A percentile compares a stretch with the other conserved stretches of the same genome.
Evolutionary conservation across 1,140 invertebrate genomes (phyloP).

Genomic region (Holcopasites calliopsidis): DNA sequence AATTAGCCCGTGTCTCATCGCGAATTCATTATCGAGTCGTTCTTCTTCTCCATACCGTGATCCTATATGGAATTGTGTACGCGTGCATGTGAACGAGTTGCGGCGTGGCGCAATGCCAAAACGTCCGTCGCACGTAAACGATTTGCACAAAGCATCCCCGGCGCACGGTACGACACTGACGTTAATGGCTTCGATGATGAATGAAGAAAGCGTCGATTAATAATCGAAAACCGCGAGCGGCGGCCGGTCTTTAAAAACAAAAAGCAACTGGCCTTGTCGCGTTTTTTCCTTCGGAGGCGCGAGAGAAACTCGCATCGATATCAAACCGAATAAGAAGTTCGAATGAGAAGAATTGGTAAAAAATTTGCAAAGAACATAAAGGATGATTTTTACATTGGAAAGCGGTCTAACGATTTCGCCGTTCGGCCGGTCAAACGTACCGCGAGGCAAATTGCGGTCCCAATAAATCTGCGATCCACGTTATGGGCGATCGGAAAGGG

Average conservation of each 20-base stretch:
- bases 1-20: constrained; percentile 50
- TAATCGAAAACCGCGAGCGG: constrained; percentile 29
- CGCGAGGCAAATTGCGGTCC: not conserved
- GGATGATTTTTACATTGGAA: not conserved
- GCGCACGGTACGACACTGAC: constrained; percentile 31
- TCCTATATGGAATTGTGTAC: not conserved
- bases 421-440: not conserved
- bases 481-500: constrained; percentile 10
- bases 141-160: constrained; percentile 34
- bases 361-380: too few relatives aligned
- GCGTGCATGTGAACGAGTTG: not conserved
- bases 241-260: constrained; percentile 6
- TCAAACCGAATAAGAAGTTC: too few relatives aligned
- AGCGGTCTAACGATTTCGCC: not conserved
- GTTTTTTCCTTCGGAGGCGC: too few relatives aligned
- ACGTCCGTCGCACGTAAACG: constrained; percentile 38
- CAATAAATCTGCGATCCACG: constrained; percentile 11
- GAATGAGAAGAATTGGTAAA: too few relatives aligned
- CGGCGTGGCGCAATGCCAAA: constrained; percentile 31
- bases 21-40: constrained; percentile 54
- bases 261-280: not conserved
- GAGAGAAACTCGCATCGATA: not conserved
- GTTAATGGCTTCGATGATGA: constrained; percentile 59
- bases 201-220: constrained; percentile 51
- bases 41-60: not conserved